Conservation (phyloP, 2,888 invertebrate species). For the Chesias legatella region DNA sequence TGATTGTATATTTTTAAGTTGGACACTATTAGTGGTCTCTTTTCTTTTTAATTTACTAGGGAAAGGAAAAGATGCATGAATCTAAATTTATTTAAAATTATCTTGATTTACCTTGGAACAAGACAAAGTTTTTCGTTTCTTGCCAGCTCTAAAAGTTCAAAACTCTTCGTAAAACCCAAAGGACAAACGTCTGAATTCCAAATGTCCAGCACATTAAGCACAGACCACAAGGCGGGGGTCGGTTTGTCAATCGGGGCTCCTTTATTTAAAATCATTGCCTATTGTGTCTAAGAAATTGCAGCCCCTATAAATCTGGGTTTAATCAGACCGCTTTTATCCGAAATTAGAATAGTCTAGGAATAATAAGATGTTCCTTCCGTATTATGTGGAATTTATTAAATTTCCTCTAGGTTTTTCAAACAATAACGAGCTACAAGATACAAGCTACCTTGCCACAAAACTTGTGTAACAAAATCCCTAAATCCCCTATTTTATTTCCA, state of each 20-base stretch:
- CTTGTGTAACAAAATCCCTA: slow-evolving; percentile 32
- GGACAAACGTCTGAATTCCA: slow-evolving; percentile 55
- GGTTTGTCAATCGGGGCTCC: slow-evolving; percentile 61
- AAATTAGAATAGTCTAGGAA: slow-evolving; percentile 5
- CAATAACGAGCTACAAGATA: neutral
- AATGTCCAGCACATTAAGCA: slow-evolving; percentile 77
- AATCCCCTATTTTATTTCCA: slow-evolving; percentile 62
- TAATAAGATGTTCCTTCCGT: too few relatives aligned
- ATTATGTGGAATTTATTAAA: too few relatives aligned
- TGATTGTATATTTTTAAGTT: too few relatives aligned
- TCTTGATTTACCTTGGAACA: too few relatives aligned
- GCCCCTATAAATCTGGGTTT: slow-evolving; percentile 32
- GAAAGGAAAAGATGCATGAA: too few relatives aligned
- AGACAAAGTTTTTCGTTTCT: slow-evolving; percentile 21
- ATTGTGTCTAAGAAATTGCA: slow-evolving; percentile 56
- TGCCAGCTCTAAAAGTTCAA: slow-evolving; percentile 19
- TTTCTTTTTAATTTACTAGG: too few relatives aligned
- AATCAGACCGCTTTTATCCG: slow-evolving; percentile 14
- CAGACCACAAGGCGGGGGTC: slow-evolving; percentile 59
- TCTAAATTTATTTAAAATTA: too few relatives aligned
- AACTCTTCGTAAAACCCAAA: slow-evolving; percentile 8
- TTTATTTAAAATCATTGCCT: slow-evolving; percentile 70
- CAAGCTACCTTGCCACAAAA: slow-evolving; percentile 18
- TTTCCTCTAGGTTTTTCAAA: too few relatives aligned
- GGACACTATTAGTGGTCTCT: too few relatives aligned